phyloP scores from a whole-genome alignment of 2,113 vertebrate genomes.

The Silurus meridionalis region DNA sequence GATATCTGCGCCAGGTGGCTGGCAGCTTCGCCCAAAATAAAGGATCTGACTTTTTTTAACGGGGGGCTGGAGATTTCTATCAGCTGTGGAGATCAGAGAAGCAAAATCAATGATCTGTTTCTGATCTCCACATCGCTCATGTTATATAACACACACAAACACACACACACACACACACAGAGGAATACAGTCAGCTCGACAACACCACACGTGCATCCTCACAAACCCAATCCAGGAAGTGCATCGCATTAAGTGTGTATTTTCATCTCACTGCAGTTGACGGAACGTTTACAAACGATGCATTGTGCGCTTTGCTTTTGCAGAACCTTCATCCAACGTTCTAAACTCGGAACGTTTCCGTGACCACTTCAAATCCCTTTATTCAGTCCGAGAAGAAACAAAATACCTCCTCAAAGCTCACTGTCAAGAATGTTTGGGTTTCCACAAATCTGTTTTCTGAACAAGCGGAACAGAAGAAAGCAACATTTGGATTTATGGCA shows the following conservation, averaged over 20 bases:
- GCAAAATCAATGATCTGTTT: constrained; percentile 20
- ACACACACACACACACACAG: constrained; percentile 18
- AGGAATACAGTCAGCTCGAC: constrained; percentile 5
- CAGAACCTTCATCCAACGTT: neutral
- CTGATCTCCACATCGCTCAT: constrained; percentile 24
- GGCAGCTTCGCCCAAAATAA: constrained; percentile 53
- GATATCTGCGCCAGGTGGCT: constrained; percentile 71
- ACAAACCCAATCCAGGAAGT: neutral
- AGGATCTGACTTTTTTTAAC: constrained; percentile 52
- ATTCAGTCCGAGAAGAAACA: neutral
- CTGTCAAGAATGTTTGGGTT: neutral
- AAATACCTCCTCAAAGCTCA: neutral
- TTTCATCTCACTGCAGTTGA: neutral
- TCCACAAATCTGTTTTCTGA: neutral
- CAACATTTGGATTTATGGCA: neutral
- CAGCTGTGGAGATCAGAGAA: constrained; percentile 27
- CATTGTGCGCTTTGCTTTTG: neutral
- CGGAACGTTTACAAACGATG: neutral
- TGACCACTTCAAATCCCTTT: neutral
- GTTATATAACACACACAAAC: constrained; percentile 28
- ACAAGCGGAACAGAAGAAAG: neutral
- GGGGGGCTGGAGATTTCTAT: constrained; percentile 5
- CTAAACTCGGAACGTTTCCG: neutral
- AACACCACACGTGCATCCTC: constrained; percentile 21
- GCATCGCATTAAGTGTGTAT: neutral